These are phyloP conservation scores for Diachasma alloeum DNA, from an alignment of 1,140 invertebrate species.

Conservation along the genomic window DNA sequence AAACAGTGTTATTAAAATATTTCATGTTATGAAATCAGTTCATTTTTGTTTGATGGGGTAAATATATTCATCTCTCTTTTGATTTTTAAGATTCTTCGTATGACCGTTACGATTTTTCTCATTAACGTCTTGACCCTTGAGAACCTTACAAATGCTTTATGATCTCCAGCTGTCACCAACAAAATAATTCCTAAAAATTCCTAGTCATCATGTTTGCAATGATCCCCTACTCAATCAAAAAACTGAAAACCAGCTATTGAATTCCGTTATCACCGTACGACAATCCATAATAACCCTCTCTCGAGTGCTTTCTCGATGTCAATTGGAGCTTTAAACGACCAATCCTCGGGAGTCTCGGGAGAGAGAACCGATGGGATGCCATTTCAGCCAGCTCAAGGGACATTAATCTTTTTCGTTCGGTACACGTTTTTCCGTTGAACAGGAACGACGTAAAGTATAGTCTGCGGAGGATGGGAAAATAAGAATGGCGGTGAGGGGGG, in stretches of 20 bases:
- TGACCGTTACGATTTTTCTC: too few relatives aligned
- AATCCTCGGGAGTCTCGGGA: neutral
- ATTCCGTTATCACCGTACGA: neutral
- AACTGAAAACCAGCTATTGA: neutral
- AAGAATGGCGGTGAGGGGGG: neutral
- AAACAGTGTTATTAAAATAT: too few relatives aligned
- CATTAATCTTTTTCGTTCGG: constrained; percentile 3
- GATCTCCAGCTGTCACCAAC: too few relatives aligned
- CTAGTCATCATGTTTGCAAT: too few relatives aligned
- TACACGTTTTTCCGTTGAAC: neutral
- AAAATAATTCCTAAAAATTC: too few relatives aligned
- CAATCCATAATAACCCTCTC: neutral
- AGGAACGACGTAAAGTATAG: neutral
- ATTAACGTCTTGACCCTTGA: too few relatives aligned
- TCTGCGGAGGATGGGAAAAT: neutral
- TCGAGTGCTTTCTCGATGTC: neutral
- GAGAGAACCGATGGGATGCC: neutral
- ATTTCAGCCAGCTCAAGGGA: neutral
- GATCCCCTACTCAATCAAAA: too few relatives aligned
- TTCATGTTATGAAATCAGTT: too few relatives aligned
- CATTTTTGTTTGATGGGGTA: too few relatives aligned
- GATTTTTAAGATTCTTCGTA: too few relatives aligned
- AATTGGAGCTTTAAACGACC: constrained; percentile 6
- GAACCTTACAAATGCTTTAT: too few relatives aligned
- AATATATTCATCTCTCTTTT: too few relatives aligned